These are phyloP conservation scores for Channallabes apus DNA, from an alignment of 2,797 vertebrate genomes.

Conservation along the genomic window DNA sequence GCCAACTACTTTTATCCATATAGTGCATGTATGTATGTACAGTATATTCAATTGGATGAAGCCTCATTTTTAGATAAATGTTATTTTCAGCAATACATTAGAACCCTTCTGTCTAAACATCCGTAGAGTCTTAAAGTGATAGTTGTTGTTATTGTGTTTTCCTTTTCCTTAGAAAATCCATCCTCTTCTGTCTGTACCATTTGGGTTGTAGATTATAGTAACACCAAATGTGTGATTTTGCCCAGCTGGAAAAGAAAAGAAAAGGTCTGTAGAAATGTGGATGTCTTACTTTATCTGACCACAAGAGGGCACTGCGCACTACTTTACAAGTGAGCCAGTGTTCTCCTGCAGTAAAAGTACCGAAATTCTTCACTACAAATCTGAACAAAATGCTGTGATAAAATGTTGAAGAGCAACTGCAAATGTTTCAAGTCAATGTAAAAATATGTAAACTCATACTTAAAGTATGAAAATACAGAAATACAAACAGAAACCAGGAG, in stretches of 20 bases:
- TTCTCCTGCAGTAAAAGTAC: neutral
- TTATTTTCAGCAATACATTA: too few relatives aligned
- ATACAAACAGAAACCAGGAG: neutral
- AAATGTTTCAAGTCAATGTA: neutral
- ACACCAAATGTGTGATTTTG: neutral
- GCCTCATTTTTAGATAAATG: too few relatives aligned
- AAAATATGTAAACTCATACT: neutral
- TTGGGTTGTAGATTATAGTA: neutral
- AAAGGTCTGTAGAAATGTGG: neutral
- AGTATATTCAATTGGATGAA: too few relatives aligned
- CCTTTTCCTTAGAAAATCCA: neutral
- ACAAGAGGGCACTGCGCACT: constrained; percentile 16
- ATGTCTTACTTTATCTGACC: neutral
- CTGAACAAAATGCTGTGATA: neutral
- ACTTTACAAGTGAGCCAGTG: neutral
- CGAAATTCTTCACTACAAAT: neutral
- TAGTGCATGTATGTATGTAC: too few relatives aligned
- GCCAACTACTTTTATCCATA: too few relatives aligned
- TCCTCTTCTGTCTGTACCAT: neutral
- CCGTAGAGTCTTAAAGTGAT: neutral
- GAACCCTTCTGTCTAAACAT: too few relatives aligned
- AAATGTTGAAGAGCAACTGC: neutral
- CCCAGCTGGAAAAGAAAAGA: too few relatives aligned
- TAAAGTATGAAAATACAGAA: neutral
- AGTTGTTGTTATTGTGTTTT: neutral